Evolutionary conservation across 2,888 invertebrate genomes (phyloP), one percentile per base, ranked within the genome.

Genomic region (Calliopum simillimum): DNA sequence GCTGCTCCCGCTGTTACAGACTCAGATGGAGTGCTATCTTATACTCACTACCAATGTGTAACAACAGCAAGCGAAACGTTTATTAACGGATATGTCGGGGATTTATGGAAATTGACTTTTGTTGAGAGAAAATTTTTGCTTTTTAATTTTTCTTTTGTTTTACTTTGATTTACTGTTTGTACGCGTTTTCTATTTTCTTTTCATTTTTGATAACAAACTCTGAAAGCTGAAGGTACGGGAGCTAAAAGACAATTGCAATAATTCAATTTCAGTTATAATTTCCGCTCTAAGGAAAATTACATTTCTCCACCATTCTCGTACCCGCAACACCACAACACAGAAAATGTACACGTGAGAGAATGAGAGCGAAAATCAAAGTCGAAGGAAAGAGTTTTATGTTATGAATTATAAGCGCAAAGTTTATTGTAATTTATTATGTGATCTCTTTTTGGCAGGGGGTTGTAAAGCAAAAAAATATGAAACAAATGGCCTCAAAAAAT

Each of bases 191-290:
- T 14, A 41, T 19, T 13, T 70, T 47, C 41, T 12, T 63, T 69
- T 44, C 23, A 12, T 49, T 8, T 55, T 13, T 41, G n/a, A 41
- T 33, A 58, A 41, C 33, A 13, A 13, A 3, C 25, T n/a, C n/a
- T 33, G 23, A 53, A 53, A 23, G 19, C 21, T 33, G 58, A 14
- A 33, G 14, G 14, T 5, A n/a, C 33, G n/a, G 14, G 33, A 59
- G 33, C 12, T 25, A 44, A 25, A 70, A 75, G 73, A 78, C 79
- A 79, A 77, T 78, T 78, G 78, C 76, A 81, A 80, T 81, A 80
- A 80, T 79, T 80, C 81, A 81, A 79, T 81, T 81, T 81, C 79
- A 77, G 75, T 77, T 77, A 81, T 80, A 80, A 80, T 81, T 81
- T 80, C 81, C 81, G 81, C 71, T 80, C 74, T 74, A 77, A 73